Conservation (phyloP, 2,888 invertebrate genomes). For the Nomada lathburiana region DNA sequence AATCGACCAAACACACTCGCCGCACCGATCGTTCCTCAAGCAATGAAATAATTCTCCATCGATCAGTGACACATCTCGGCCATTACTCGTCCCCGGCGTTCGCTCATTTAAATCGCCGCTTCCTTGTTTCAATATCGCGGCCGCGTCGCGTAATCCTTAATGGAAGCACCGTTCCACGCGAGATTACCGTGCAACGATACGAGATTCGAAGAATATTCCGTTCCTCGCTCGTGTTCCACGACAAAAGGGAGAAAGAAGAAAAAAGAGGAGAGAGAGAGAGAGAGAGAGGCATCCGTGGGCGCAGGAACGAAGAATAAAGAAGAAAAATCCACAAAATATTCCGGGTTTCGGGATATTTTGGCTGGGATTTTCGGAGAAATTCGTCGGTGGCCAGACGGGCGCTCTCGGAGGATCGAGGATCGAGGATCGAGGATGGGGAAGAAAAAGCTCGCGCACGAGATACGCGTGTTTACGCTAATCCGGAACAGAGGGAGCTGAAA, state of each 20-base stretch:
- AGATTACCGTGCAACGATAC: conserved; percentile 8
- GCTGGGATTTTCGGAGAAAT: conserved; percentile 27
- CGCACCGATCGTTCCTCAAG: background rate
- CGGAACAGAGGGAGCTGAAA: conserved; percentile 10
- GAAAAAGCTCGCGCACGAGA: background rate
- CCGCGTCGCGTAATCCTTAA: conserved; percentile 19
- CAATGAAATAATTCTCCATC: background rate
- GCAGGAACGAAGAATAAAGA: background rate
- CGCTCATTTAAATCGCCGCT: background rate
- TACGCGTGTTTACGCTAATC: conserved; percentile 30
- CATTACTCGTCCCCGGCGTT: background rate
- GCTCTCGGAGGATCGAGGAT: conserved; percentile 39
- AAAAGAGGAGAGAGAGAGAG: background rate
- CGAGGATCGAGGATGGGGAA: background rate
- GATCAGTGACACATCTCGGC: background rate
- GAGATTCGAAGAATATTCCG: conserved; percentile 18
- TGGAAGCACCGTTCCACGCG: conserved; percentile 8
- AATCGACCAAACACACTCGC: too few relatives aligned
- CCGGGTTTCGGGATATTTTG: conserved; percentile 1
- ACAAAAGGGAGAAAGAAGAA: too few relatives aligned
- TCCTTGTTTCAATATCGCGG: conserved; percentile 22
- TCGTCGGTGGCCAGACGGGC: background rate
- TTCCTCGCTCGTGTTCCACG: background rate
- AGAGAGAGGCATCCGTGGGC: background rate
- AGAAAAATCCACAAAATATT: conserved; percentile 29